phyloP scores from a whole-genome alignment of 2,113 vertebrate genomes.

The Menidia beryllina region DNA sequence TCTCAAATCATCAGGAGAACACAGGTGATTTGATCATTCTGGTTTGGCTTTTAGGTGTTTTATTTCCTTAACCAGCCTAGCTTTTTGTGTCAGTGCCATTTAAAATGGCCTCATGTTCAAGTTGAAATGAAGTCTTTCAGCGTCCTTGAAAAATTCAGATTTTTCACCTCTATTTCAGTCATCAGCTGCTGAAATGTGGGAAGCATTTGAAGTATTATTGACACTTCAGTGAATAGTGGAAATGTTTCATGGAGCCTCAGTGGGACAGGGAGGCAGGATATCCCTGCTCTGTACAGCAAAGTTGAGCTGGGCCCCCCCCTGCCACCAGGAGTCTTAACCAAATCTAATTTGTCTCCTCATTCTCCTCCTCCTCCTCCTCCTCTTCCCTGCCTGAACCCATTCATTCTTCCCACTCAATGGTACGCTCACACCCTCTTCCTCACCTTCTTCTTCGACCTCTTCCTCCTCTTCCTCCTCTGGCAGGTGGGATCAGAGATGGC shows the following conservation, averaged over 20 bases:
- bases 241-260: conserved; percentile 70
- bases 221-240: neutral
- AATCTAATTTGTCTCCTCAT: conserved; percentile 77
- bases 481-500: conserved; percentile 99
- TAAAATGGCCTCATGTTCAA: neutral
- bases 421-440: conserved; percentile 26
- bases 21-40: neutral
- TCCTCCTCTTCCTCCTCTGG: conserved; percentile 19
- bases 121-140: neutral
- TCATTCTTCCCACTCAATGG: conserved; percentile 45
- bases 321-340: conserved; percentile 70
- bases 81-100: neutral
- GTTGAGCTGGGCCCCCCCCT: conserved; percentile 82
- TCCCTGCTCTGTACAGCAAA: conserved; percentile 85
- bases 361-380: conserved; percentile 57
- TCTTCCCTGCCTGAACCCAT: conserved; percentile 48
- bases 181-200: neutral
- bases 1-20: neutral
- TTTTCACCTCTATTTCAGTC: conserved; percentile 3
- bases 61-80: neutral
- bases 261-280: conserved; percentile 58
- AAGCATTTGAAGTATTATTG: neutral
- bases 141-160: conserved; percentile 1
- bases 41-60: neutral
- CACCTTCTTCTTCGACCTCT: conserved; percentile 30